Evolutionary conservation across 2,113 vertebrate species (phyloP).

Genomic region (Bungarus multicinctus): DNA sequence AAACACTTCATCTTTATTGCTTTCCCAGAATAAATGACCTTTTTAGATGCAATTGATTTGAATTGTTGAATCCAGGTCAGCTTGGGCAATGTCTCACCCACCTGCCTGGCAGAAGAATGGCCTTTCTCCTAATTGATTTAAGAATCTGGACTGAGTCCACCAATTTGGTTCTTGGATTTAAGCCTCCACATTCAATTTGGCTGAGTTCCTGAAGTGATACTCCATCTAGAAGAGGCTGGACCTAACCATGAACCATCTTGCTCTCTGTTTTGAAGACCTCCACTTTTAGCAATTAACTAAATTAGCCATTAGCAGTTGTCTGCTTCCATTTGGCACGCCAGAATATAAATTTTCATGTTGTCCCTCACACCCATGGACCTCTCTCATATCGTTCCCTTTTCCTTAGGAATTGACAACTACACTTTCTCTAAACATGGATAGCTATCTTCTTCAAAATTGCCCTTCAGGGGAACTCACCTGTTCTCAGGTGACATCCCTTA

Average conservation of each 20-base stretch:
- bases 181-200: neutral
- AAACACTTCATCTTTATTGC: neutral
- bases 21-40: neutral
- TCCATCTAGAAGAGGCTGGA: neutral
- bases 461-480: neutral
- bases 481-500: neutral
- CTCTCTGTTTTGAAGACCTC: neutral
- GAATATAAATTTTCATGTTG: neutral
- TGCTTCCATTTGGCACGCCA: neutral
- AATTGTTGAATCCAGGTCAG: neutral
- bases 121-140: neutral
- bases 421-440: neutral
- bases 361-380: neutral
- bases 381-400: neutral
- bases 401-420: neutral
- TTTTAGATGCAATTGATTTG: neutral
- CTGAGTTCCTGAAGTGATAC: neutral
- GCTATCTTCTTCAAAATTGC: neutral
- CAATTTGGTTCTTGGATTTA: neutral
- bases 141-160: neutral
- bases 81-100: neutral
- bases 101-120: neutral
- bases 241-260: neutral
- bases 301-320: neutral
- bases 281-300: neutral